These are phyloP conservation scores for Poecile atricapillus DNA, from an alignment of 2,113 vertebrate genomes.

Conservation along the genomic window DNA sequence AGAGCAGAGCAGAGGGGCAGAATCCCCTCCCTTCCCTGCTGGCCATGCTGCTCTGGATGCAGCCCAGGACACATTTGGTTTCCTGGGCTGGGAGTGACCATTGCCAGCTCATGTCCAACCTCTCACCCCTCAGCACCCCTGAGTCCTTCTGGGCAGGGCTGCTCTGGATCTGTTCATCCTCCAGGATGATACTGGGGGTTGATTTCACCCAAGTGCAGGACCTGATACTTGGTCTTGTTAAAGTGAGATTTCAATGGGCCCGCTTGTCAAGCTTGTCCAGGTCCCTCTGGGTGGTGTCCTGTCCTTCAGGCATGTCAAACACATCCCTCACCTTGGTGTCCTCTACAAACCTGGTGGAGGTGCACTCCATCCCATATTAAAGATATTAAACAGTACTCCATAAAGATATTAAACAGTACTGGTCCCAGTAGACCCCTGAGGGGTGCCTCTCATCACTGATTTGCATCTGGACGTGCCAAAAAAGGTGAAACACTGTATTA, in stretches of 20 bases:
- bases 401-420: too few relatives aligned
- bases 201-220: not conserved
- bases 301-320: fast-evolving
- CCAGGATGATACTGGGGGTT: fast-evolving
- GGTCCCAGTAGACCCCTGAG: not conserved
- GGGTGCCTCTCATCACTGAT: not conserved
- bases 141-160: fast-evolving
- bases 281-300: not conserved
- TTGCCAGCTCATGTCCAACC: not conserved
- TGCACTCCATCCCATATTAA: not conserved
- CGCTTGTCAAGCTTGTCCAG: not conserved
- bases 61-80: fast-evolving
- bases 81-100: fast-evolving
- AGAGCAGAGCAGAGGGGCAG: not conserved
- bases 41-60: fast-evolving
- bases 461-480: not conserved
- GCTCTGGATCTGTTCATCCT: not conserved
- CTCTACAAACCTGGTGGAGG: not conserved
- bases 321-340: too few relatives aligned
- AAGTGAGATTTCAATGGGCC: not conserved
- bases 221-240: not conserved
- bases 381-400: too few relatives aligned
- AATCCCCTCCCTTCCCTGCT: not conserved
- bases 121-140: fast-evolving
- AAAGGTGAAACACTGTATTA: not conserved